Evolutionary conservation across 2,113 vertebrate genomes (phyloP), one percentile per base, ranked within the genome.

Genomic region (Osmerus mordax): DNA sequence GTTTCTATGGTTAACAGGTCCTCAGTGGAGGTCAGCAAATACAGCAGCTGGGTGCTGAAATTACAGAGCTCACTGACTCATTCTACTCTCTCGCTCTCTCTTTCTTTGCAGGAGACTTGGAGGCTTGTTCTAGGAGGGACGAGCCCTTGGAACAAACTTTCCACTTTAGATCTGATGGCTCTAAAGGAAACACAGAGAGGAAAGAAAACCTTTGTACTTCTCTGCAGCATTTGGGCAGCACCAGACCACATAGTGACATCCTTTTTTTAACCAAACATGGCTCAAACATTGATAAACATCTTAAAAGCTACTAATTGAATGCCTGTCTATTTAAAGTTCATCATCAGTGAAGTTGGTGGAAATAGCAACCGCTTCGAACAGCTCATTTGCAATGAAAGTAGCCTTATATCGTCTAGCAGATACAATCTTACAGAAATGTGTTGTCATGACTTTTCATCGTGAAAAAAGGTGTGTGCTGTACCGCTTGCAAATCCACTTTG

Each of bases 11-110:
- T 89, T 86, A 88, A 89, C 83, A 90, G 83, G 84, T 86, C 87
- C 80, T 72, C 85, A 81, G 86, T 67, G 73, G 89, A 75, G 90
- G 89, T 89, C 87, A 82, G 82, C 78, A 77, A 81, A 78, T 81
- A 81, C 84, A 87, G 85, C 85, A 86, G 86, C 83, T 87, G 81
- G 79, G 81, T 74, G 78, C 78, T 70, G 60, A 87, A 91, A 92
- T 90, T 90, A 92, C 81, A 92, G 88, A 88, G 87, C 77, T 71
- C 81, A 70, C 70, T 88, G 88, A 89, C 77, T 89, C 81, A 69
- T 73, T 64, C 77, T 74, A 47, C 41, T 47, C 41, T 47, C 41
- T 47, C 9, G 41, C 41, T 47, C 41, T 4, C 67, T 75, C 78
- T 73, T 73, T 84, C 77, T 78, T 69, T 81, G 83, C 81, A 83